Conservation (phyloP, 2,888 invertebrate genomes). For the Brachyptera risi region DNA sequence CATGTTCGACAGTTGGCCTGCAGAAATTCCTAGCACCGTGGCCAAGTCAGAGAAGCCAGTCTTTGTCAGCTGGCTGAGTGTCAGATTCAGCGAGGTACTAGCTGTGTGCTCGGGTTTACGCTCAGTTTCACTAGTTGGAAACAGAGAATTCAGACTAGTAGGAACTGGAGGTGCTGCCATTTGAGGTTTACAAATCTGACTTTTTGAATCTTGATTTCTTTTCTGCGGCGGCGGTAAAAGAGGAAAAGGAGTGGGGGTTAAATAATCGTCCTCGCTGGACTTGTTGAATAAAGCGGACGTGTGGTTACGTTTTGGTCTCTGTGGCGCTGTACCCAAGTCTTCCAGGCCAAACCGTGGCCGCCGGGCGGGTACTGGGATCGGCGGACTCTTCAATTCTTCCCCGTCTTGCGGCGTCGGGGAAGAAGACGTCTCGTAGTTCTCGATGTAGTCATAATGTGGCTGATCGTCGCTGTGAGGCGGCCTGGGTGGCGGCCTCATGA, state of each 20-base stretch:
- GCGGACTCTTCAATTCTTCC: constrained; percentile 49
- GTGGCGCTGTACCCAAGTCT: constrained; percentile 45
- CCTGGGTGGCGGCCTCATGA: constrained; percentile 62
- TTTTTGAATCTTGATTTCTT: constrained; percentile 34
- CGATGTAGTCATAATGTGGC: constrained; percentile 53
- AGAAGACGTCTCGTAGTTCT: constrained; percentile 45
- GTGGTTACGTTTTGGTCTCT: constrained; percentile 39
- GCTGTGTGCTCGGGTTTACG: constrained; percentile 31
- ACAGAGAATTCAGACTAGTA: constrained; percentile 43
- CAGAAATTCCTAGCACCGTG: constrained; percentile 67
- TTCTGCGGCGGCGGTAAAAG: constrained; percentile 49
- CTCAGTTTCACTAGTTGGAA: constrained; percentile 40
- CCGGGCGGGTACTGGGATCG: constrained; percentile 58
- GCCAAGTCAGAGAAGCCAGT: constrained; percentile 79
- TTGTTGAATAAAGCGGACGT: constrained; percentile 49
- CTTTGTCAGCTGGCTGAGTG: constrained; percentile 75
- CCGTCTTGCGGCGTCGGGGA: constrained; percentile 34
- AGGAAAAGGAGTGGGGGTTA: constrained; percentile 63
- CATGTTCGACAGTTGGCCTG: constrained; percentile 75
- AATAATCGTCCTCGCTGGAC: constrained; percentile 60
- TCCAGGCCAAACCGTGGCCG: constrained; percentile 50
- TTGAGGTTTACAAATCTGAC: no score
- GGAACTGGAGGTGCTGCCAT: constrained; percentile 20
- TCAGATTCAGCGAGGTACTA: constrained; percentile 61
- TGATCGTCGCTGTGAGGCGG: constrained; percentile 55